Evolutionary conservation across 2,888 invertebrate species (phyloP).

Genomic region (Aleiodes alternator): DNA sequence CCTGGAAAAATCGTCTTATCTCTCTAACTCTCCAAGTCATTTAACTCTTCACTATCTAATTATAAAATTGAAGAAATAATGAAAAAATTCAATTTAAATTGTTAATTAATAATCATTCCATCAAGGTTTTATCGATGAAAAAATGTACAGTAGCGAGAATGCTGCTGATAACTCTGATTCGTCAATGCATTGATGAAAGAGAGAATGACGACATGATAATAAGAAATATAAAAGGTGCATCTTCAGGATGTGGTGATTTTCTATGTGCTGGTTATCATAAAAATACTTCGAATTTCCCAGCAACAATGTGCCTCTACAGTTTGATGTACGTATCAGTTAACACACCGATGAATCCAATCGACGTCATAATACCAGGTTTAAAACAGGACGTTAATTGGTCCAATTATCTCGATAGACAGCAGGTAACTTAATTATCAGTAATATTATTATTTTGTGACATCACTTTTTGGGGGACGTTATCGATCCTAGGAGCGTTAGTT

Average conservation of each 20-base stretch:
- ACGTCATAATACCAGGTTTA: slow-evolving; percentile 81
- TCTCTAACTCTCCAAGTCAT: background rate
- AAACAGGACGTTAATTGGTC: slow-evolving; percentile 82
- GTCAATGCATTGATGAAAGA: slow-evolving; percentile 55
- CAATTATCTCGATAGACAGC: slow-evolving; percentile 84
- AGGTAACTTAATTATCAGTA: slow-evolving; percentile 76
- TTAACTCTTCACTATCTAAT: background rate
- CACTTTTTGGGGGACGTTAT: too few species aligned
- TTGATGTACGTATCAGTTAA: slow-evolving; percentile 81
- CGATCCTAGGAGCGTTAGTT: too few species aligned
- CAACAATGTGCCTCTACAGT: slow-evolving; percentile 80
- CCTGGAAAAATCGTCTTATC: background rate
- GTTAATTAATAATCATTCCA: too few species aligned
- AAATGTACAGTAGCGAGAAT: slow-evolving; percentile 81
- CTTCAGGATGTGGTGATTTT: slow-evolving; percentile 80
- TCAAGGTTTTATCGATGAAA: slow-evolving; percentile 83
- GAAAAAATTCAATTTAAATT: too few species aligned
- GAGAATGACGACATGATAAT: slow-evolving; percentile 46
- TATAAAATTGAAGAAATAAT: too few species aligned
- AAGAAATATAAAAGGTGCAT: slow-evolving; percentile 50
- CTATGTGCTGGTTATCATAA: slow-evolving; percentile 84
- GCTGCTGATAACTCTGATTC: slow-evolving; percentile 60
- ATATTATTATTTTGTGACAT: background rate
- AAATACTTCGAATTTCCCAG: slow-evolving; percentile 72
- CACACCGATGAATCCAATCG: slow-evolving; percentile 78